phyloP scores from a whole-genome alignment of 2,888 invertebrate genomes.

The Heliconius charithonia region DNA sequence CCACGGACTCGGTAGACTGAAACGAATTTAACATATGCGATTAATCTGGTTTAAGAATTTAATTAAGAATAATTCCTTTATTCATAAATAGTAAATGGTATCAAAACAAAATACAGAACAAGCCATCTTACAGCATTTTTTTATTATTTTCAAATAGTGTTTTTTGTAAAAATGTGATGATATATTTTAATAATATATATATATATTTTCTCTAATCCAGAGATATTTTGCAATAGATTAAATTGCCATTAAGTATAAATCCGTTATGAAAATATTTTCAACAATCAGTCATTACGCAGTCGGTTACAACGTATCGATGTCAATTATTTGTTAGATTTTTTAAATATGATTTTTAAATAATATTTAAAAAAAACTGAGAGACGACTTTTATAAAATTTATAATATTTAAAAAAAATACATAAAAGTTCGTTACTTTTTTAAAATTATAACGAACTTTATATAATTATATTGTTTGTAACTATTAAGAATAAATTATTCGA shows the following conservation, averaged over 20 bases:
- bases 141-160: neutral
- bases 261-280: constrained; percentile 27
- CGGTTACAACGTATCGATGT: constrained; percentile 18
- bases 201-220: neutral
- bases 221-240: constrained; percentile 2
- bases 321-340: neutral
- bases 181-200: neutral
- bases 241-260: constrained; percentile 14
- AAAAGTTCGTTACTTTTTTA: neutral
- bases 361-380: neutral
- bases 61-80: neutral
- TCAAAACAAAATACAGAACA: neutral
- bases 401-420: neutral
- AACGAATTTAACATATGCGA: neutral
- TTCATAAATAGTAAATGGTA: neutral
- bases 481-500: neutral
- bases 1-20: neutral
- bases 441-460: neutral
- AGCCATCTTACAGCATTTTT: neutral
- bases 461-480: neutral
- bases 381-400: neutral
- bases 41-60: neutral
- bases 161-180: neutral
- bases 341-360: neutral
- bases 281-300: constrained; percentile 26